These are phyloP conservation scores for Calameuta pallipes DNA, from an alignment of 2,888 invertebrate species.

Conservation along the genomic window DNA sequence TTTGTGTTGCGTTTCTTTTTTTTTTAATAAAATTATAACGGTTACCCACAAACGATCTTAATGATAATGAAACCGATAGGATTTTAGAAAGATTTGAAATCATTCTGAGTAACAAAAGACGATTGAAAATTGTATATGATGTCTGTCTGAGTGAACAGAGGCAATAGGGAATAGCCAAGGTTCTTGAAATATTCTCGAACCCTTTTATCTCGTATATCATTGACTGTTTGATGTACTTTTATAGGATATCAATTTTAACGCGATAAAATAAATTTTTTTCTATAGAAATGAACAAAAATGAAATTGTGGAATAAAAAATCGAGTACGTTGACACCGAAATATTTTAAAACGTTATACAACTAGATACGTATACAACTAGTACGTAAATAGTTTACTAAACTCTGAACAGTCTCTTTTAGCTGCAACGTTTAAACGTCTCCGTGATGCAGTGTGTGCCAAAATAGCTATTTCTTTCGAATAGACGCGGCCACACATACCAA, in stretches of 20 bases:
- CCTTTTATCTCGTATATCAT: too few relatives aligned
- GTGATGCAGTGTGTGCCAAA: not conserved
- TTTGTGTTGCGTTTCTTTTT: too few relatives aligned
- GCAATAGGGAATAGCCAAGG: too few relatives aligned
- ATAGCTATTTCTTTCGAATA: not conserved
- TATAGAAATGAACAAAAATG: not conserved
- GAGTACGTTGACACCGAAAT: not conserved
- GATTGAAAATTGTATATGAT: too few relatives aligned
- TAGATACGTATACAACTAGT: not conserved
- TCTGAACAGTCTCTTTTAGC: not conserved
- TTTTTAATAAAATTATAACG: not conserved
- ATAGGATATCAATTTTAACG: too few relatives aligned
- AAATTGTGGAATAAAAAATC: not conserved
- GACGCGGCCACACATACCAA: not conserved
- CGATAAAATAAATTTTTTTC: too few relatives aligned
- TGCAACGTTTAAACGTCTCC: not conserved
- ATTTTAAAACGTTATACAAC: not conserved
- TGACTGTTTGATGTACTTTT: too few relatives aligned
- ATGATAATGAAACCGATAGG: not conserved
- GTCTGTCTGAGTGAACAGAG: too few relatives aligned
- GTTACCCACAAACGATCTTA: too few relatives aligned
- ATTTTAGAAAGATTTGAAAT: not conserved
- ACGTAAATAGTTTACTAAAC: not conserved
- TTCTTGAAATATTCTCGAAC: too few relatives aligned
- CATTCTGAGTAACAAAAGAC: not conserved